Evolutionary conservation across 2,113 vertebrate genomes (phyloP).

Genomic region (Rhinopomastus cyanomelas): DNA sequence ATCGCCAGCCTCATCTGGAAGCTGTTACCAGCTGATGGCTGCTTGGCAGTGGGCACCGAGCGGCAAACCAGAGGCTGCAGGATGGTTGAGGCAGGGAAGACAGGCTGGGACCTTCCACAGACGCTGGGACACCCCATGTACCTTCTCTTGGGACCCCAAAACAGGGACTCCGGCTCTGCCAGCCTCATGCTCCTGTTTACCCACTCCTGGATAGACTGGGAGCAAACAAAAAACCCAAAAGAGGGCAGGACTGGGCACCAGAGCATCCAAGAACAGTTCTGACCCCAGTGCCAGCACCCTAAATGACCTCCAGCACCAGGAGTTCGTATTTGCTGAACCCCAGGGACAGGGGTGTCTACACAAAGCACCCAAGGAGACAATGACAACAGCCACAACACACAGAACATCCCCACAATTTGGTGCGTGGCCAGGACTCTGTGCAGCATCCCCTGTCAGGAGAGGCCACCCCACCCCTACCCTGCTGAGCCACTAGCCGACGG

Average conservation of each 20-base stretch:
- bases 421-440: fast-evolving
- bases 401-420: fast-evolving
- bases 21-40: constrained; percentile 33
- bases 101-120: fast-evolving
- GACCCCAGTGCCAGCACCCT: background rate
- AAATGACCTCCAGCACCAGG: background rate
- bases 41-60: constrained; percentile 10
- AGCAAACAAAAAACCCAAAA: background rate
- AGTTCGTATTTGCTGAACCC: background rate
- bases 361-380: background rate
- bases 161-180: background rate
- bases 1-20: background rate
- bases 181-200: background rate
- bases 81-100: background rate
- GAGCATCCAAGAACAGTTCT: background rate
- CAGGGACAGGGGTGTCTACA: background rate
- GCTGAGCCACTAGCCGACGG: background rate
- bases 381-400: background rate
- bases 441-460: background rate
- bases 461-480: fast-evolving
- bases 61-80: background rate
- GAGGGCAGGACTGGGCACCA: background rate
- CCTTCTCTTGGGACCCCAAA: too few species aligned
- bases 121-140: background rate
- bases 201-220: fast-evolving